These are phyloP conservation scores for Trilocha varians DNA, from an alignment of 2,888 invertebrate genomes.

Conservation along the genomic window DNA sequence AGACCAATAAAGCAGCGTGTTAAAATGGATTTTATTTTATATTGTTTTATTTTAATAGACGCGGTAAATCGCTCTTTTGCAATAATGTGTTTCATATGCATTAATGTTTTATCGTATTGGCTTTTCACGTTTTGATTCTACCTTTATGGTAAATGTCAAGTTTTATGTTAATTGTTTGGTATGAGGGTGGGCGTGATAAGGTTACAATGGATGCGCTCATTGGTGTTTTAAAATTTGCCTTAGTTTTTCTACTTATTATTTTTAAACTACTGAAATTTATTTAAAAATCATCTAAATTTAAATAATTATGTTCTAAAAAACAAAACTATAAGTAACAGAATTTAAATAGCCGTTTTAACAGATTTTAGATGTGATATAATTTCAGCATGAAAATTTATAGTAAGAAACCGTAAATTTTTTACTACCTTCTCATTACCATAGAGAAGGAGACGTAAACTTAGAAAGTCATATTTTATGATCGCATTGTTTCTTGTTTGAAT, in stretches of 20 bases:
- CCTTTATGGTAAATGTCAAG: too few relatives aligned
- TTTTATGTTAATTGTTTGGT: too few relatives aligned
- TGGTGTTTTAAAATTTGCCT: too few relatives aligned
- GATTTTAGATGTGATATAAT: conserved; percentile 15
- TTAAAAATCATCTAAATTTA: too few relatives aligned
- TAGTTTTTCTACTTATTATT: too few relatives aligned
- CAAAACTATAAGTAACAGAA: too few relatives aligned
- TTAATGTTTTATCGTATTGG: not conserved
- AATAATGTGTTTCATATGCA: not conserved
- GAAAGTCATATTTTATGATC: conserved; percentile 34
- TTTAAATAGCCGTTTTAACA: not conserved
- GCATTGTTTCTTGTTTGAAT: conserved; percentile 45
- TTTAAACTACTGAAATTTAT: too few relatives aligned
- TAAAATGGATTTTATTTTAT: conserved; percentile 20
- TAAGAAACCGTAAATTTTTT: conserved; percentile 40
- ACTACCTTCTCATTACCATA: conserved; percentile 44
- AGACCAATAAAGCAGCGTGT: conserved; percentile 35
- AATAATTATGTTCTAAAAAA: too few relatives aligned
- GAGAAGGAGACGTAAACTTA: conserved; percentile 41
- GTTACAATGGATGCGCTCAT: too few relatives aligned
- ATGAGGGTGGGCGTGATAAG: too few relatives aligned
- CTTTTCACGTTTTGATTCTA: not conserved
- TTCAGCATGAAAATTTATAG: conserved; percentile 30
- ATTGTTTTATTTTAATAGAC: conserved; percentile 8
- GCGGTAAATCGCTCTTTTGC: conserved; percentile 4